phyloP scores from a whole-genome alignment of 2,797 vertebrate genomes.

The Avahi laniger region DNA sequence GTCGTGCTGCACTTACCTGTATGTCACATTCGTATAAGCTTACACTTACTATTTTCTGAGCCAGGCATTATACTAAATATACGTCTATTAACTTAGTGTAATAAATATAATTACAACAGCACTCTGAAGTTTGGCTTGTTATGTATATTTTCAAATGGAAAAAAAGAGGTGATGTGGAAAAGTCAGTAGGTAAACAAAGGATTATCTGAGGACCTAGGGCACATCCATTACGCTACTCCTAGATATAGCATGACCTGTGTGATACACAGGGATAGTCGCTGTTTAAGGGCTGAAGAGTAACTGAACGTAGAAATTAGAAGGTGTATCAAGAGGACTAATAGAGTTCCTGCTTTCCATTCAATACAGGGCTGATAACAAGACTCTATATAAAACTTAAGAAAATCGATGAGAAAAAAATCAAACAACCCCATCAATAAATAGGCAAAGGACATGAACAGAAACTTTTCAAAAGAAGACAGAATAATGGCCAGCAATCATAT shows the following conservation, averaged over 20 bases:
- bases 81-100: background rate
- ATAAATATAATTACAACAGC: background rate
- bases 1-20: background rate
- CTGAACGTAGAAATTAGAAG: background rate
- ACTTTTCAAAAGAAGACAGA: too few relatives aligned
- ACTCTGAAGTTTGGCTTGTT: background rate
- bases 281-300: background rate
- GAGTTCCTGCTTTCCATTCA: background rate
- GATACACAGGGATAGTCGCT: accelerated
- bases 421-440: too few relatives aligned
- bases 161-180: background rate
- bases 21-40: background rate
- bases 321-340: background rate
- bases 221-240: too few relatives aligned
- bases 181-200: background rate
- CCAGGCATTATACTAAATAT: background rate
- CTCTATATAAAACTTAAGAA: too few relatives aligned
- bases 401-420: too few relatives aligned
- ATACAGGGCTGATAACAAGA: too few relatives aligned
- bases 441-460: too few relatives aligned
- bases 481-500: too few relatives aligned
- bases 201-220: background rate
- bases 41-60: background rate
- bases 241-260: background rate
- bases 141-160: background rate